Conservation (phyloP, 2,797 vertebrate genomes). For the Argentina silus region DNA sequence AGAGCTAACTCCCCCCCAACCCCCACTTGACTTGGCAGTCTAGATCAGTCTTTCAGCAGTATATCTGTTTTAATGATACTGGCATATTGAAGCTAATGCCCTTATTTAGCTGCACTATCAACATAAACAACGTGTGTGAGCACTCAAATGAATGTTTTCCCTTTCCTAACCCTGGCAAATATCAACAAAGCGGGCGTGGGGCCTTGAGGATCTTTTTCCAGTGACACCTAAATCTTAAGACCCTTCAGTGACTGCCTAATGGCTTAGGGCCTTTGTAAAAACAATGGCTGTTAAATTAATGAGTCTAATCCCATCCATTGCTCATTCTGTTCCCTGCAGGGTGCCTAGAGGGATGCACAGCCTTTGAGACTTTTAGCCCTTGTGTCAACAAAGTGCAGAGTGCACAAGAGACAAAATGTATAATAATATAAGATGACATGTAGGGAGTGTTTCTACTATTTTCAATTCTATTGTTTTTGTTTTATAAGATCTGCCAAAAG, state of each 20-base stretch:
- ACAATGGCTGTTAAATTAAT: constrained; percentile 48
- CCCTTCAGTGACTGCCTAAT: background rate
- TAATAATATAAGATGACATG: constrained; percentile 23
- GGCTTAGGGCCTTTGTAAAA: constrained; percentile 6
- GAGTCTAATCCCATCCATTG: constrained; percentile 26
- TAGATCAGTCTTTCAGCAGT: too few species aligned
- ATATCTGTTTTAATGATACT: background rate
- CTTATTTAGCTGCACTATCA: background rate
- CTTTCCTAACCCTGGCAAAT: background rate
- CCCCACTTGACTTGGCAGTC: too few species aligned
- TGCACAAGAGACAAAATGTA: constrained; percentile 30
- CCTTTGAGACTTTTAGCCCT: constrained; percentile 27
- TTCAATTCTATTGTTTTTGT: background rate
- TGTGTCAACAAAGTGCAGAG: constrained; percentile 42
- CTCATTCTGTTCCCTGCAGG: constrained; percentile 55
- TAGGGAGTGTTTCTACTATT: background rate
- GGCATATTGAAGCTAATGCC: background rate
- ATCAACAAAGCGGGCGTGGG: background rate
- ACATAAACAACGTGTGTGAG: background rate
- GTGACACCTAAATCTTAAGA: background rate
- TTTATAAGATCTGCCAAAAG: background rate
- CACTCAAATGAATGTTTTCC: background rate
- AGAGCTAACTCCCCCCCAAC: too few species aligned
- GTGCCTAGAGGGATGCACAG: constrained; percentile 39
- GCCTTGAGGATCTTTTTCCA: background rate